Percentiles rank a stretch among this genome's conserved stretches.
These are phyloP conservation scores for Cherax quadricarinatus DNA, from an alignment of 1,140 invertebrate genomes.

Conservation along the genomic window DNA sequence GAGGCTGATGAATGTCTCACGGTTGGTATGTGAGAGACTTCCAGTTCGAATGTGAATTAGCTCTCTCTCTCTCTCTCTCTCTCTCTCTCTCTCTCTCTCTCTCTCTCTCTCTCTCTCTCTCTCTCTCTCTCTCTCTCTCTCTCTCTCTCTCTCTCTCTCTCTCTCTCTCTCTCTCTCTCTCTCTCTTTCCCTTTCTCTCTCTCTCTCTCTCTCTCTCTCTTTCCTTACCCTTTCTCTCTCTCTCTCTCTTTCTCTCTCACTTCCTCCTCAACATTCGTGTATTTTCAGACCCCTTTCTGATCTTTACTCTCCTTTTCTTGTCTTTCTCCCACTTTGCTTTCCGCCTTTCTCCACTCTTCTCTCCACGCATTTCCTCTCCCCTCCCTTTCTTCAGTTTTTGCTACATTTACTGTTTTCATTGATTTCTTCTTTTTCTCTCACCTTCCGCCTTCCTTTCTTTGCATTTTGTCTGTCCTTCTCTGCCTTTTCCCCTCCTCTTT, in stretches of 20 bases:
- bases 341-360: neutral
- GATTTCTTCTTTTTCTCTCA: neutral
- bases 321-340: neutral
- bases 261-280: neutral
- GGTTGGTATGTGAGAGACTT: too few species aligned
- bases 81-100: too few species aligned
- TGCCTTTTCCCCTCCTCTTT: neutral
- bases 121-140: too few species aligned
- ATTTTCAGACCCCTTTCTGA: neutral
- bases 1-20: too few species aligned
- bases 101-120: too few species aligned
- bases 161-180: too few species aligned
- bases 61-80: too few species aligned
- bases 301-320: neutral
- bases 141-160: too few species aligned
- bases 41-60: too few species aligned
- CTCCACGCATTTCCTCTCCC: neutral
- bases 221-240: too few species aligned
- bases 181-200: too few species aligned
- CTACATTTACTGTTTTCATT: neutral
- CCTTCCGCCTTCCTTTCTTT: neutral
- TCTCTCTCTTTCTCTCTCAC: neutral
- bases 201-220: too few species aligned
- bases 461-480: neutral
- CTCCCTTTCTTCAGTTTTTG: neutral